Conservation (phyloP, 1,140 invertebrate species). For the Penaeus indicus region DNA sequence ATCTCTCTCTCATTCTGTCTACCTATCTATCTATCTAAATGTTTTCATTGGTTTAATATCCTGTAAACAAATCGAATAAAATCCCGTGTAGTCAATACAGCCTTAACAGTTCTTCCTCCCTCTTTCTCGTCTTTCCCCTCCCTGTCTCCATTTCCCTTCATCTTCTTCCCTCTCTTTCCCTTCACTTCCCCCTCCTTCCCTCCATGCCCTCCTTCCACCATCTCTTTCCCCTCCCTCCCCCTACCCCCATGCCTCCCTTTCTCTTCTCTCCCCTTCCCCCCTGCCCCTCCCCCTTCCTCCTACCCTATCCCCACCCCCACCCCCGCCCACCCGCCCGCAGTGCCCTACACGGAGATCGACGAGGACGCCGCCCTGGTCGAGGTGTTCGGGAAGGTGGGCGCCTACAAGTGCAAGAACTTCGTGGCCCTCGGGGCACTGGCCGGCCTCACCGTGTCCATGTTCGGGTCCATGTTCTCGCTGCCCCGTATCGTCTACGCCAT, state of each 20-base stretch:
- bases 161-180: background rate
- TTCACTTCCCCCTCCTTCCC: too few relatives aligned
- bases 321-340: background rate
- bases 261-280: background rate
- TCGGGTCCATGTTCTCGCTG: slow-evolving; percentile 97
- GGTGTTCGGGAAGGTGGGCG: slow-evolving; percentile 91
- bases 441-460: slow-evolving; percentile 90
- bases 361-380: slow-evolving; percentile 88
- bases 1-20: too few relatives aligned
- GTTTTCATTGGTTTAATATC: too few relatives aligned
- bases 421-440: slow-evolving; percentile 91
- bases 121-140: too few relatives aligned
- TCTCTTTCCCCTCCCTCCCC: background rate
- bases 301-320: background rate
- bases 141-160: too few relatives aligned
- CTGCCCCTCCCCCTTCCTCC: background rate
- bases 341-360: slow-evolving; percentile 69
- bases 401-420: slow-evolving; percentile 88
- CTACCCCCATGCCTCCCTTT: background rate
- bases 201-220: background rate
- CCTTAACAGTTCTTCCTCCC: too few relatives aligned
- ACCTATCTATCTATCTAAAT: too few relatives aligned
- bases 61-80: too few relatives aligned
- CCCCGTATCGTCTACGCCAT: slow-evolving; percentile 94
- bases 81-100: too few relatives aligned